These are phyloP conservation scores for Cataglyphis hispanica DNA, from an alignment of 1,140 invertebrate species.

Conservation along the genomic window DNA sequence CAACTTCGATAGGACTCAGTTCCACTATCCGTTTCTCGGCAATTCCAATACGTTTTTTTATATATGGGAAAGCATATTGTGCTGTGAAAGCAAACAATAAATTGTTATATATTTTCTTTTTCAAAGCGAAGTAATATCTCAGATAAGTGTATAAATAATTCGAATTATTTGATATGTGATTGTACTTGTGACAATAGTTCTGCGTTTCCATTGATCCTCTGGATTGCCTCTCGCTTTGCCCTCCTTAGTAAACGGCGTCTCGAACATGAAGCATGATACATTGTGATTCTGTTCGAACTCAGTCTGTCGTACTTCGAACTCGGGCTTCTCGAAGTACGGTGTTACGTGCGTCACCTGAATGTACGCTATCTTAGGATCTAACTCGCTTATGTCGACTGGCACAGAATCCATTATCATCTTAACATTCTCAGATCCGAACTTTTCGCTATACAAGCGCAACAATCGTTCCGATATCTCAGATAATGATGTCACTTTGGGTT, in stretches of 20 bases:
- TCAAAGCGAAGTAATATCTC: background rate
- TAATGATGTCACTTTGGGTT: conserved; percentile 97
- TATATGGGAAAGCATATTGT: conserved; percentile 95
- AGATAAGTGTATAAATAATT: conserved; percentile 10
- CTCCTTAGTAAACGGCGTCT: conserved; percentile 96
- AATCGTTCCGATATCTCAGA: conserved; percentile 97
- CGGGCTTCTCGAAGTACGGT: conserved; percentile 92
- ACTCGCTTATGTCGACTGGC: conserved; percentile 91
- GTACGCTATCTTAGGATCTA: conserved; percentile 95
- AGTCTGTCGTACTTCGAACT: conserved; percentile 89
- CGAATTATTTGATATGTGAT: conserved; percentile 47
- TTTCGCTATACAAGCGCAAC: conserved; percentile 92
- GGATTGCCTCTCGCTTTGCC: conserved; percentile 93
- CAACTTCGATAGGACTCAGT: conserved; percentile 96
- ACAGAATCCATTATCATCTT: conserved; percentile 97
- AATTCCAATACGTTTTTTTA: conserved; percentile 95
- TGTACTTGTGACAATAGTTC: conserved; percentile 94
- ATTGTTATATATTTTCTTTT: background rate
- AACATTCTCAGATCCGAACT: conserved; percentile 94
- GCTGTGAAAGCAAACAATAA: conserved; percentile 86
- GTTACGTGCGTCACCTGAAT: conserved; percentile 96
- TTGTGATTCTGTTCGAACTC: conserved; percentile 96
- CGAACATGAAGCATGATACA: conserved; percentile 95
- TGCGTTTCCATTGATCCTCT: conserved; percentile 95
- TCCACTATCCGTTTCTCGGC: conserved; percentile 91